Percentiles rank a stretch among this genome's conserved stretches.
These are phyloP conservation scores for Syritta pipiens DNA, from an alignment of 2,888 invertebrate species.

Conservation along the genomic window DNA sequence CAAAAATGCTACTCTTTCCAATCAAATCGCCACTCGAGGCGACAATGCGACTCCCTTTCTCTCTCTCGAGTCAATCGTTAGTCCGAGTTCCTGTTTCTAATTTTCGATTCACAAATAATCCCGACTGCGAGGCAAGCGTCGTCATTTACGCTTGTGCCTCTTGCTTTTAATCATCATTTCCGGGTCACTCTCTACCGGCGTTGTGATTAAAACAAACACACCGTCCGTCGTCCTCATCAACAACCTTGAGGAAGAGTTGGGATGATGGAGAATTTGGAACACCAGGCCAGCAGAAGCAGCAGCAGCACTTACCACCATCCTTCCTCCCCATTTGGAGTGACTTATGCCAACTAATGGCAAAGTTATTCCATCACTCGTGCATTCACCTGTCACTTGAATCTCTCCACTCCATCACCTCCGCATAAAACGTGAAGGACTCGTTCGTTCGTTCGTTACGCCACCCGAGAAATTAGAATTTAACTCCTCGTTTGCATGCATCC, in stretches of 20 bases:
- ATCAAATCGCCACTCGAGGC: too few relatives aligned
- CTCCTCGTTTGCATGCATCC: constrained; percentile 30
- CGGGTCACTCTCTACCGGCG: constrained; percentile 15
- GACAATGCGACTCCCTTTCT: too few relatives aligned
- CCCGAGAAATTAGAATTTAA: constrained; percentile 12
- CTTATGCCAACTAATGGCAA: not conserved
- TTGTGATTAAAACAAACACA: constrained; percentile 40
- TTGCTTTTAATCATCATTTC: constrained; percentile 23
- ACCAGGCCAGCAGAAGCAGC: too few relatives aligned
- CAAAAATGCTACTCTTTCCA: too few relatives aligned
- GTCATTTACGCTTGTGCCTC: not conserved
- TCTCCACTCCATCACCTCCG: constrained; percentile 1
- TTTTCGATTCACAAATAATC: constrained; percentile 12
- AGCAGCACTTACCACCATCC: too few relatives aligned
- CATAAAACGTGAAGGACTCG: not conserved
- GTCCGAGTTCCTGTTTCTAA: constrained; percentile 12
- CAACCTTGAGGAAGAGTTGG: not conserved
- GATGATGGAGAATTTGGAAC: too few relatives aligned
- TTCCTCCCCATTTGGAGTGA: too few relatives aligned
- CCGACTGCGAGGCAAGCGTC: not conserved
- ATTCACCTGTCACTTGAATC: not conserved
- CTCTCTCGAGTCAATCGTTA: too few relatives aligned
- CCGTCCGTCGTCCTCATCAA: not conserved
- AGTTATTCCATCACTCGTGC: constrained; percentile 1
- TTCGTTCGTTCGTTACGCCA: not conserved